A percentile compares a stretch with the other conserved stretches of the same genome.
Evolutionary conservation across 2,797 vertebrate genomes (phyloP).

Genomic region (Selene dorsalis): DNA sequence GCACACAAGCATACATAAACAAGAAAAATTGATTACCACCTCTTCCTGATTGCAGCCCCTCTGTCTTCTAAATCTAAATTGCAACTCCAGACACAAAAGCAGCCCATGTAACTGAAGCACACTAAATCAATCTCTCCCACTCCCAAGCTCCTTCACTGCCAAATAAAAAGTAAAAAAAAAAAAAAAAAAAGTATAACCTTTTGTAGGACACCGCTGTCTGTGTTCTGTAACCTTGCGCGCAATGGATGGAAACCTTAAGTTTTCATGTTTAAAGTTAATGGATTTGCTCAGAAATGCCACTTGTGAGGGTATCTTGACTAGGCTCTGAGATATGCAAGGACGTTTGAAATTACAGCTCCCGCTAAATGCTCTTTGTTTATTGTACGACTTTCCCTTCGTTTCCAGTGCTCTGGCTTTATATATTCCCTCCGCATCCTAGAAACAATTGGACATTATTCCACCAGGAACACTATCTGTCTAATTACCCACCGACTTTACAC

Average conservation of each 20-base stretch:
- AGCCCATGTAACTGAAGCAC: constrained; percentile 67
- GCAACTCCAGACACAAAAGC: constrained; percentile 80
- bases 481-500: constrained; percentile 88
- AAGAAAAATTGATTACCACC: constrained; percentile 83
- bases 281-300: constrained; percentile 13
- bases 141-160: constrained; percentile 57
- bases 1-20: constrained; percentile 44
- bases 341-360: constrained; percentile 32
- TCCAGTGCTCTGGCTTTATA: constrained; percentile 43
- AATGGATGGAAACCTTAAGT: constrained; percentile 1
- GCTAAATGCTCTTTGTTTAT: constrained; percentile 19
- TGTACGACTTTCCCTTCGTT: constrained; percentile 21
- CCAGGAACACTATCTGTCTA: constrained; percentile 84
- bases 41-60: constrained; percentile 81
- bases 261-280: constrained; percentile 26
- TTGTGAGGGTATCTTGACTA: constrained; percentile 4
- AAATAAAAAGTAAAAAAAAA: constrained; percentile 67
- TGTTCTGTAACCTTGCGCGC: constrained; percentile 42
- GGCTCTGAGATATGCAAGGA: constrained; percentile 12
- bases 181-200: constrained; percentile 69
- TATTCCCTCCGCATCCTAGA: constrained; percentile 58
- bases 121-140: constrained; percentile 78
- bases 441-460: constrained; percentile 84
- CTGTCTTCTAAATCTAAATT: constrained; percentile 85
- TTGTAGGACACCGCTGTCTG: constrained; percentile 27